Evolutionary conservation across 1,140 invertebrate genomes (phyloP).

Genomic region (Scaptomyza montana): DNA sequence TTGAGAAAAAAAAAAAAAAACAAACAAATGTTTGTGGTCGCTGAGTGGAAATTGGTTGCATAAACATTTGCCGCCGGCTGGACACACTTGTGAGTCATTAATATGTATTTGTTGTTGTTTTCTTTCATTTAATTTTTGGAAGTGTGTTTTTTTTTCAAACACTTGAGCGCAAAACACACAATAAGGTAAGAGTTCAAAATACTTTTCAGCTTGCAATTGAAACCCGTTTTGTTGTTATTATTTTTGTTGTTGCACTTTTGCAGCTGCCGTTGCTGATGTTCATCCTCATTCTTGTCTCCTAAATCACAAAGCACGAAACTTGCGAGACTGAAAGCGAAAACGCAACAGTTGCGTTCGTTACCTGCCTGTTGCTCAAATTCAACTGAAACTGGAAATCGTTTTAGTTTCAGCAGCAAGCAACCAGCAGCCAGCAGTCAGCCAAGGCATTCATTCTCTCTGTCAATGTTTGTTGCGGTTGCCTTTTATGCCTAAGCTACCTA

Average conservation of each 20-base stretch:
- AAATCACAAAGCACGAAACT: conserved; percentile 46
- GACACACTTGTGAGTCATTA: conserved; percentile 64
- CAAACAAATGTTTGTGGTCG: conserved; percentile 68
- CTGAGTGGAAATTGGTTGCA: conserved; percentile 68
- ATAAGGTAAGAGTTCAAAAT: conserved; percentile 9
- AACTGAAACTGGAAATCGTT: conserved; percentile 75
- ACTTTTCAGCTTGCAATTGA: conserved; percentile 55
- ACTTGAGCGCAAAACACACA: conserved; percentile 33
- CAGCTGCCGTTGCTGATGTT: conserved; percentile 65
- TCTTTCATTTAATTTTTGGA: not conserved
- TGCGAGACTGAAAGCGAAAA: conserved; percentile 59
- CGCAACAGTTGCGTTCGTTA: conserved; percentile 55
- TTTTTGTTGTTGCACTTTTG: conserved; percentile 66
- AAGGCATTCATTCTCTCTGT: conserved; percentile 29
- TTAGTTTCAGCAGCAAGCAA: conserved; percentile 10
- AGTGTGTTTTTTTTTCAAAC: conserved; percentile 14
- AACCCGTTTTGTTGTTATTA: conserved; percentile 63
- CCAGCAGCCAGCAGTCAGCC: no score
- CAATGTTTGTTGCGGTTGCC: conserved; percentile 12
- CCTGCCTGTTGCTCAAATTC: conserved; percentile 69
- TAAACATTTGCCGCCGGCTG: conserved; percentile 51
- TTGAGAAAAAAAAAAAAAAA: conserved; percentile 41
- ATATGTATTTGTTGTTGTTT: conserved; percentile 1
- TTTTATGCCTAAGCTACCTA: conserved; percentile 54
- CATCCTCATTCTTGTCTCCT: conserved; percentile 57